Base-by-base conservation (phyloP, 2,797 vertebrate genomes). In the Oophaga sylvatica region DNA sequence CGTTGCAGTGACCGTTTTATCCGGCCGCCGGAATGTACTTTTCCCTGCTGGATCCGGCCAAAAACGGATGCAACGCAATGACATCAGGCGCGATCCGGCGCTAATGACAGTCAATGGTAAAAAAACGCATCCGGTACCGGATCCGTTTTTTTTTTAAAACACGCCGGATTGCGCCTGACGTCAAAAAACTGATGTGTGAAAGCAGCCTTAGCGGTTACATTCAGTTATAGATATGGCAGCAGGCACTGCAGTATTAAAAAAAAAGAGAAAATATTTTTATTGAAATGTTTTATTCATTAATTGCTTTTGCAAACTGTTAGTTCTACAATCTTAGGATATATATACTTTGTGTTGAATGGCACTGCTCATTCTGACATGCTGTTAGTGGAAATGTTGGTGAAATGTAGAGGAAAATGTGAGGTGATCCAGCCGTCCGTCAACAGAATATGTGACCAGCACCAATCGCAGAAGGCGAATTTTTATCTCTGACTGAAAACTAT, bases 281-380 rank as follows among this genome's bases (percentile, higher is more conserved):
- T 78, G 53, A 57, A 78, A 19, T 79, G 29, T 59, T 79, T 79
- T 79, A 79, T 60, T 60, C 26, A 79, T 35, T n/a, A 29, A 79
- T 59, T 57, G 29, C 15, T 59, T 59, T 79, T 79, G 57, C 78
- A 80, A 59, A 80, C 6, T 62, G 78, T 35, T 59, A 62, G 59
- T 62, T 26, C 16, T 57, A 35, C 78, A 41, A 20, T 62, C 57
- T 80, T 62, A 31, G 11, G 4, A 80, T 62, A 62, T 16, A 80
- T 80, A 80, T 80, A 80, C 17, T 62, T 62, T 60, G 17, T 60
- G n/a, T 41, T 60, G 56, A 80, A 62, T 60, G 78, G 78, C 4
- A 41, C 78, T 80, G 57, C 59, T 80, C 56, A 80, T 62, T 29
- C 26, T 80, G 78, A 80, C 76, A 80, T 57, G 78, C 57, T 80